phyloP scores from a whole-genome alignment of 2,888 invertebrate genomes.

The Amphipoea oculea region DNA sequence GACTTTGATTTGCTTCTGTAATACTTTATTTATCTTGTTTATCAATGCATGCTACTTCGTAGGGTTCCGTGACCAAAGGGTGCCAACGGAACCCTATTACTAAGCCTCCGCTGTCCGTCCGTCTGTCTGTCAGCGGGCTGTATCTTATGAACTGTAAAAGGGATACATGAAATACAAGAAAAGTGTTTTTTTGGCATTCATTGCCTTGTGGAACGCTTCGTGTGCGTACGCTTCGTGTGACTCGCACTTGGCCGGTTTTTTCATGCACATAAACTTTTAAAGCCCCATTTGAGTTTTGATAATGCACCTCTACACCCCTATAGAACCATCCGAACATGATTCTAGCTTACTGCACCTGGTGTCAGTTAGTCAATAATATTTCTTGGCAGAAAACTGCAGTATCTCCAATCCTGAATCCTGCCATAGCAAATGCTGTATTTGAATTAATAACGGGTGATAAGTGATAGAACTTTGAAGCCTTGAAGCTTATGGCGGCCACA shows the following conservation, averaged over 20 bases:
- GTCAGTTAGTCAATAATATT: neutral
- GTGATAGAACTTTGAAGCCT: neutral
- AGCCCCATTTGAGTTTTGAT: neutral
- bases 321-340: neutral
- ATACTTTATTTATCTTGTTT: neutral
- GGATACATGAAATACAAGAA: neutral
- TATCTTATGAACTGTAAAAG: neutral
- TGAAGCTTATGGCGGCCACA: neutral
- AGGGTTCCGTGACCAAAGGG: neutral
- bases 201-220: too few species aligned
- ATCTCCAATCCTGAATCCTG: neutral
- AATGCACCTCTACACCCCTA: neutral
- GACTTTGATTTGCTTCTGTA: conserved; percentile 13
- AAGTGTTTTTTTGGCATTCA: too few species aligned
- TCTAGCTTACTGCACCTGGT: neutral
- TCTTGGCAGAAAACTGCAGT: neutral
- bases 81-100: neutral
- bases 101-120: neutral
- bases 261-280: neutral
- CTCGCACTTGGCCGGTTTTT: neutral
- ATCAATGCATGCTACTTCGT: neutral
- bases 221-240: too few species aligned
- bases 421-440: neutral
- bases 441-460: neutral
- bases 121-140: neutral